Percentiles rank a stretch among this genome's conserved stretches.
These are phyloP conservation scores for Dyspetes luteomarginatus DNA, from an alignment of 2,888 invertebrate species.

Conservation along the genomic window DNA sequence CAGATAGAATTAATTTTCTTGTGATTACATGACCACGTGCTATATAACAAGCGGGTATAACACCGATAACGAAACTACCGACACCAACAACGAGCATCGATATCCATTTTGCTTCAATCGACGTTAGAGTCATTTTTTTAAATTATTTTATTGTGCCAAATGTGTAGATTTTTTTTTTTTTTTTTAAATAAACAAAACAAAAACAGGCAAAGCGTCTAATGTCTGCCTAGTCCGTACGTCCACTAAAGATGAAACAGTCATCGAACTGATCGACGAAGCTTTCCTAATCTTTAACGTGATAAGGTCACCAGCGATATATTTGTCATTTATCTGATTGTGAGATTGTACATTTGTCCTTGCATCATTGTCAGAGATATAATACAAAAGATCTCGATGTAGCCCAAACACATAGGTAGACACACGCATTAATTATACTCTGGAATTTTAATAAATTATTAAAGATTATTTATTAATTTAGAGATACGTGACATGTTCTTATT, in stretches of 20 bases:
- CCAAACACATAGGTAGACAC: no score
- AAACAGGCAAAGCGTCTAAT: neutral
- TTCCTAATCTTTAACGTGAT: neutral
- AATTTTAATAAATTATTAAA: no score
- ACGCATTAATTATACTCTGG: no score
- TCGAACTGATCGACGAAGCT: neutral
- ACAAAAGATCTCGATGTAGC: no score
- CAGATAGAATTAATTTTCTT: constrained; percentile 87
- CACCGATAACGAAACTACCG: constrained; percentile 89
- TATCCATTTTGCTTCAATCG: constrained; percentile 86
- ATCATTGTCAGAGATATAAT: neutral
- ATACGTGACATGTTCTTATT: no score
- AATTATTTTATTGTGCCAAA: neutral
- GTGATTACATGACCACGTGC: constrained; percentile 83
- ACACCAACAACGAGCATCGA: constrained; percentile 88
- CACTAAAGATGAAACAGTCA: neutral
- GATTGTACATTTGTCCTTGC: neutral
- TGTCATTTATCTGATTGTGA: neutral
- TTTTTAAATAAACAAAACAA: neutral
- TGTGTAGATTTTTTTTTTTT: neutral
- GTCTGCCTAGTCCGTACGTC: neutral
- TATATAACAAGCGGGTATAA: constrained; percentile 88
- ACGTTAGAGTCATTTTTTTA: constrained; percentile 49
- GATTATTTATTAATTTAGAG: no score
- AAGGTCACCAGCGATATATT: neutral